Evolutionary conservation across 2,797 vertebrate species (phyloP).

Genomic region (Synanceia verrucosa): DNA sequence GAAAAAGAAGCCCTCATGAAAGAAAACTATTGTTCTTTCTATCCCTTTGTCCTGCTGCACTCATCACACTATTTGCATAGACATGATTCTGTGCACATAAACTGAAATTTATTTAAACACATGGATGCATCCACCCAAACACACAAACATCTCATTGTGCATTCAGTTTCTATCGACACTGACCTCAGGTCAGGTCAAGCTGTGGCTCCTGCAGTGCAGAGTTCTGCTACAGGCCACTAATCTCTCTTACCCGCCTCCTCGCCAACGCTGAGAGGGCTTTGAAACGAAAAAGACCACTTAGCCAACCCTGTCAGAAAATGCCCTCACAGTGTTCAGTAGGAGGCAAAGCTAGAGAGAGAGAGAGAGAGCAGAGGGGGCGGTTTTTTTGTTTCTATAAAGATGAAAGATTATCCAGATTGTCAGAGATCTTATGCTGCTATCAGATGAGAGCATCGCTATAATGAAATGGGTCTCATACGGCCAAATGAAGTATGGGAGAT

Average conservation of each 20-base stretch:
- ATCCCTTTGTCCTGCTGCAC: neutral
- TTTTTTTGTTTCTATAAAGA: constrained; percentile 54
- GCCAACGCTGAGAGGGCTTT: constrained; percentile 50
- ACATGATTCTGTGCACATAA: neutral
- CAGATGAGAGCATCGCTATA: constrained; percentile 61
- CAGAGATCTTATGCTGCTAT: constrained; percentile 61
- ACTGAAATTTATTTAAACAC: neutral
- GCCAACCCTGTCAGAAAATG: constrained; percentile 50
- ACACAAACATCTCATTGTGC: constrained; percentile 29
- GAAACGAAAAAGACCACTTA: constrained; percentile 62
- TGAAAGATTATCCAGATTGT: constrained; percentile 73
- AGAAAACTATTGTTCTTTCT: neutral
- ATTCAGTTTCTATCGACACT: constrained; percentile 32
- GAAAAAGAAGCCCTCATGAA: constrained; percentile 1
- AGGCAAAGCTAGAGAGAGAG: neutral
- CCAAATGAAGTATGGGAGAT: constrained; percentile 74
- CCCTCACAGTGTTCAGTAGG: constrained; percentile 43
- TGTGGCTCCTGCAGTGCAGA: constrained; percentile 53
- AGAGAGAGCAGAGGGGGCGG: neutral
- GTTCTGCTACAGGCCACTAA: constrained; percentile 64
- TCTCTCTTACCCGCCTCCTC: constrained; percentile 55
- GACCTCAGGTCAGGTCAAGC: constrained; percentile 59
- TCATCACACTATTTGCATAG: neutral
- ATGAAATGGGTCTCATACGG: constrained; percentile 65
- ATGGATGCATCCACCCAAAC: neutral